Evolutionary conservation across 2,113 vertebrate genomes (phyloP), one percentile per base, ranked within the genome.

Genomic region (Fulmarus glacialis): DNA sequence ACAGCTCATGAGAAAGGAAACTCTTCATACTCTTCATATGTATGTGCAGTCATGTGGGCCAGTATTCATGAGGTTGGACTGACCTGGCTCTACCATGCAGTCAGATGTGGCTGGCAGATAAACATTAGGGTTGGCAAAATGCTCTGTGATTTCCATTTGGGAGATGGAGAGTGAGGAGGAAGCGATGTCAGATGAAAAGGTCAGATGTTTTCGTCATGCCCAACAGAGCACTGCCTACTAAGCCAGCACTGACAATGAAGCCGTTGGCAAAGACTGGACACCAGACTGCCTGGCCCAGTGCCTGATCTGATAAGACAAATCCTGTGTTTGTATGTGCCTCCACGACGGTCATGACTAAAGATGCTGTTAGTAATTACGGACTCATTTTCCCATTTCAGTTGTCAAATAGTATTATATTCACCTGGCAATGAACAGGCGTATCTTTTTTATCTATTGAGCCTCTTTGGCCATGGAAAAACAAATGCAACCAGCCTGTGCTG

Each of bases 251-350:
- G 91, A 87, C 62, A 84, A 45, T 60, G 83, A 96, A 95, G 77
- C 80, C 8, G 9, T 87, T 97, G 95, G 96, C 96, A 94, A 87
- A 80, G 81, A 21, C 45, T 26, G 70, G 78, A 68, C n/a, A 79
- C 77, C 87, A 96, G 89, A 87, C 83, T 96, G 91, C 30, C 74
- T 94, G 95, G 95, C 92, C 17, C 24, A 58, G 82, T 48, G 96
- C 93, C 96, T 94, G 73, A 91, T 91, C 87, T 95, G 92, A 83
- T 94, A 89, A 81, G 82, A 73, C n/a, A 96, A 93, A 97, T 90
- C 90, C 94, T 79, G 12, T 50, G 50, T 77, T 90, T 86, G 45
- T 66, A 53, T 90, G 79, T 73, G 63, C 85, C 66, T 73, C 53
- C 82, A 64, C 0, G 2, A 78, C 1, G 2, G 64, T 71, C 66